Base-by-base conservation (phyloP, 2,888 invertebrate genomes). In the Lacanobia oleracea region DNA sequence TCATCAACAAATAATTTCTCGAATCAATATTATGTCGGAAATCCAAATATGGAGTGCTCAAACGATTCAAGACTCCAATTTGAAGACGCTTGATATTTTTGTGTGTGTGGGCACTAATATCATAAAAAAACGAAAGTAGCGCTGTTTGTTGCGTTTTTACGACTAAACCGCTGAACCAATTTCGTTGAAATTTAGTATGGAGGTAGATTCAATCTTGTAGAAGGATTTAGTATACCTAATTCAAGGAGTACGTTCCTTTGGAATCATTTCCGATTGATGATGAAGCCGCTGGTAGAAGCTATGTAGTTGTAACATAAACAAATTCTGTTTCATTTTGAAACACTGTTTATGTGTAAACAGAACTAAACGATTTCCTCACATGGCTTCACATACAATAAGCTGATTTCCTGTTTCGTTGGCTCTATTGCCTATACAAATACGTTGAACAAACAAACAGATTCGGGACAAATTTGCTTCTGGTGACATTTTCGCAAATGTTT, bases 351-450 rank as follows among this genome's bases (percentile, higher is more conserved):
- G 16, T 54, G 8, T 27, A 16, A 54, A 33, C 27, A 54, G 27
- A 56, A 6, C 18, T 43, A 33, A 59, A 73, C 21, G 16, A 43
- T 71, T 43, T 16, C 12, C 21, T 43, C 43, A 60, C 60, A 51
- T 43, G 27, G 21, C 18, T 70, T 56, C n/a, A 48, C 40, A 59
- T 2, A 57, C 43, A n/a, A 43, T 43, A 18, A 45, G 51, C 6
- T 40, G 33, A 21, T 61, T 72, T 33, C 23, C 59, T 53, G n/a
- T 23, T 45, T 33, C 27, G 54, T 12, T 50, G 7, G 27, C 50
- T 16, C 12, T 14, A 33, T 43, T 65, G 18, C 18, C 10, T 75
- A 43, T 12, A 57, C 48, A 75, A 72, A 50, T 56, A 65, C 40
- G 27, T 3, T 54, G 12, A 56, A 33, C 33, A 75, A 56, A 75